These are phyloP conservation scores for Odobenus rosmarus DNA, from an alignment of 2,113 vertebrate genomes.

Conservation along the genomic window DNA sequence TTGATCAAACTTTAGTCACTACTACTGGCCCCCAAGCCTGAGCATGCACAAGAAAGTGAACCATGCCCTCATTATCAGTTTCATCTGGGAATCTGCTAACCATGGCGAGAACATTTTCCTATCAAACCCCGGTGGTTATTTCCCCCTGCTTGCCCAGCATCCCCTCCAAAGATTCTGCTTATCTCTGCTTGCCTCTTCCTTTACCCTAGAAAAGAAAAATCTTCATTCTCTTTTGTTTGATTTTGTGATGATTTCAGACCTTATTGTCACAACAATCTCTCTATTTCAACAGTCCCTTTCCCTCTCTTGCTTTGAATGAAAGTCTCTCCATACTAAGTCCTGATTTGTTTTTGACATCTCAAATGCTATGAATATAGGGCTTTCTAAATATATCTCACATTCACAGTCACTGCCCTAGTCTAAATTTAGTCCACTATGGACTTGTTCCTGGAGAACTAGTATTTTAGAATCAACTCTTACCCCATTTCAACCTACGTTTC, in stretches of 20 bases:
- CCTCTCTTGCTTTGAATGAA: neutral
- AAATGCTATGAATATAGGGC: neutral
- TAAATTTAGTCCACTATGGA: neutral
- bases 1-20: neutral
- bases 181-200: neutral
- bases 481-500: neutral
- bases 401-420: neutral
- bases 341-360: slow-evolving; percentile 15
- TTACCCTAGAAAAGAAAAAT: neutral
- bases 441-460: neutral
- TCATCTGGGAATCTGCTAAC: neutral
- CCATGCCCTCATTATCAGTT: neutral
- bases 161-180: neutral
- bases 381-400: slow-evolving; percentile 18
- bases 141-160: neutral
- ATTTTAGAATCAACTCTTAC: neutral
- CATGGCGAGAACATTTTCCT: neutral
- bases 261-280: neutral
- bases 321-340: neutral
- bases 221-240: neutral
- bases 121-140: neutral
- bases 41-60: neutral
- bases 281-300: neutral
- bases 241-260: neutral
- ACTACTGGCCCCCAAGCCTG: neutral